phyloP scores from a whole-genome alignment of 2,113 vertebrate genomes.

The Mugil cephalus region DNA sequence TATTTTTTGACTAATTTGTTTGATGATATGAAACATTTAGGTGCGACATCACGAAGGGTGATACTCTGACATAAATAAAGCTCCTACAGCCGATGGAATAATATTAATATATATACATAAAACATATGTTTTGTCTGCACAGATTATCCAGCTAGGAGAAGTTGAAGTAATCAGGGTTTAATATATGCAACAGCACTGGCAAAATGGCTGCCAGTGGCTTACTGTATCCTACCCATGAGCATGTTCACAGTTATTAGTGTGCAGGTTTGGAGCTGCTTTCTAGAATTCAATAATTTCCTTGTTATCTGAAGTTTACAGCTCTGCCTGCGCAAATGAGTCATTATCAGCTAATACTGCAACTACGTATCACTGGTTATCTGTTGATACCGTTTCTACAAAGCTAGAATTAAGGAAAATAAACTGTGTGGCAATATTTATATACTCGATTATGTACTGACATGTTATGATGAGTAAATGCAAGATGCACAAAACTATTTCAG shows the following conservation, averaged over 20 bases:
- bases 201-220: no score
- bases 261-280: neutral
- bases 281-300: neutral
- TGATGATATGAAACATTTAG: no score
- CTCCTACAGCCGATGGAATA: no score
- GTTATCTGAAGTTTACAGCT: neutral
- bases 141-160: no score
- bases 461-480: conserved; percentile 40
- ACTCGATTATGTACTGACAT: neutral
- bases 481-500: conserved; percentile 33
- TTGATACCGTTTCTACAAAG: neutral
- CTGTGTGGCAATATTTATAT: neutral
- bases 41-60: no score
- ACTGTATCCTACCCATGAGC: no score
- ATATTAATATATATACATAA: no score
- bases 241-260: neutral
- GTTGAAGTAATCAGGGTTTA: no score
- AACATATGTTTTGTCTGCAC: no score
- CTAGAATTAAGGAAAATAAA: neutral
- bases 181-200: no score
- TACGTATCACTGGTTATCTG: neutral
- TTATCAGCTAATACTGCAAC: neutral
- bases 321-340: neutral
- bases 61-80: no score
- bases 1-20: no score